These are phyloP conservation scores for Aviceda subcristata DNA, from an alignment of 2,113 vertebrate genomes.

Conservation along the genomic window DNA sequence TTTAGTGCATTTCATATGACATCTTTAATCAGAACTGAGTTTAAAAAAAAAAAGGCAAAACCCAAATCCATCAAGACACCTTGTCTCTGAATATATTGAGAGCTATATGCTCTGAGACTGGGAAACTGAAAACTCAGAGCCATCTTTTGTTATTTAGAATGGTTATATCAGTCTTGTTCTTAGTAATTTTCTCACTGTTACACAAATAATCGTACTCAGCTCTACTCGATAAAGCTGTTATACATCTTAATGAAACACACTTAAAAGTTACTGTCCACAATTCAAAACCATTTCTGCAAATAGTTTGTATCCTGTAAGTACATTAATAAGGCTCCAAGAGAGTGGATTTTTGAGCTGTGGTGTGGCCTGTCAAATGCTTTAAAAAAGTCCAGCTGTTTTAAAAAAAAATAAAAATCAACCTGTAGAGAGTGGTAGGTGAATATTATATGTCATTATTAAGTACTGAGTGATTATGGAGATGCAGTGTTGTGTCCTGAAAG, in stretches of 20 bases:
- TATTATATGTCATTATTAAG: background rate
- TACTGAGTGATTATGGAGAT: background rate
- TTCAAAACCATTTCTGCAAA: background rate
- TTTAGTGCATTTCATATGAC: background rate
- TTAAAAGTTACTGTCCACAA: background rate
- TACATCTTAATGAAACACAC: background rate
- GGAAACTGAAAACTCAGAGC: background rate
- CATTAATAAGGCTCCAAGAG: background rate
- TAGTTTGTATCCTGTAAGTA: background rate
- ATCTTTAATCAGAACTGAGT: background rate
- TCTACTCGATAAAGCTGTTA: background rate
- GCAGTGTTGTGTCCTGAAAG: background rate
- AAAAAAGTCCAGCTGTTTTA: background rate
- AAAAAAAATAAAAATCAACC: background rate
- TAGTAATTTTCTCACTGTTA: background rate
- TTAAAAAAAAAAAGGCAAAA: background rate
- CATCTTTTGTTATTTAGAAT: background rate
- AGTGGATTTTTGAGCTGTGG: background rate
- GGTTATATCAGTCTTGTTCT: background rate
- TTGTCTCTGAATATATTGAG: background rate
- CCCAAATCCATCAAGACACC: background rate
- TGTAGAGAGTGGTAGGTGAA: background rate
- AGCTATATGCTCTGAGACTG: background rate
- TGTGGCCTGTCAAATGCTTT: background rate
- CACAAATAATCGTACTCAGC: background rate